Percentiles rank a stretch among this genome's conserved stretches.
Evolutionary conservation across 2,113 vertebrate genomes (phyloP).

Genomic region (Ciconia stormi): DNA sequence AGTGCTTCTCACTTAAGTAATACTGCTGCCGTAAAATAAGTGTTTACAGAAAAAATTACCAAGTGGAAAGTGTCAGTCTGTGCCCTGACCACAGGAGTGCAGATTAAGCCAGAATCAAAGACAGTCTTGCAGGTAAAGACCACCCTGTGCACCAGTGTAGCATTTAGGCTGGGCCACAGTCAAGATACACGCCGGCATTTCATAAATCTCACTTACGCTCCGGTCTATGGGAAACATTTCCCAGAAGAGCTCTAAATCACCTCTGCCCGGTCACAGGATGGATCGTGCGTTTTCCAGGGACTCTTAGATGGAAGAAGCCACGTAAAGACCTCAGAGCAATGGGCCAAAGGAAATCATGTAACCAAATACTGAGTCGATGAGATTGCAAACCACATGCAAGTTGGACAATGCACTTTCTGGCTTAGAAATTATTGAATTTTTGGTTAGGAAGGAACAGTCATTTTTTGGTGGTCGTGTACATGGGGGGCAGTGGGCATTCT

Average conservation of each 20-base stretch:
- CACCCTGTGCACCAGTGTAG: neutral
- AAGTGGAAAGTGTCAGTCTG: neutral
- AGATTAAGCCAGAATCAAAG: neutral
- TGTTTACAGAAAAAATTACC: neutral
- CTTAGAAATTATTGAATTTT: neutral
- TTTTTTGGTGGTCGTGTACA: neutral
- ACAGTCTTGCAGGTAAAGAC: neutral
- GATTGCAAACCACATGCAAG: neutral
- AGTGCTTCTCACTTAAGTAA: neutral
- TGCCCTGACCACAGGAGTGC: neutral
- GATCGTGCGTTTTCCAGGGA: neutral
- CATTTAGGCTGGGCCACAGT: neutral
- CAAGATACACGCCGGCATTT: neutral
- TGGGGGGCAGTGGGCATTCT: neutral
- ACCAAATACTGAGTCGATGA: neutral
- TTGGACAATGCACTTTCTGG: neutral
- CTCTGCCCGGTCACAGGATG: neutral
- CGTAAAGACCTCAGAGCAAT: neutral
- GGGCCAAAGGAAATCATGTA: neutral
- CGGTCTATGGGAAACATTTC: neutral
- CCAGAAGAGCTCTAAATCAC: slow-evolving; percentile 24
- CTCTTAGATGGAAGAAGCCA: neutral
- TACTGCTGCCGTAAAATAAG: neutral
- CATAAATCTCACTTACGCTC: slow-evolving; percentile 29
- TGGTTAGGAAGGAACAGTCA: neutral